Percentiles rank a stretch among this genome's conserved stretches.
Conservation (phyloP, 2,797 vertebrate species). For the Silurus lanzhouensis region DNA sequence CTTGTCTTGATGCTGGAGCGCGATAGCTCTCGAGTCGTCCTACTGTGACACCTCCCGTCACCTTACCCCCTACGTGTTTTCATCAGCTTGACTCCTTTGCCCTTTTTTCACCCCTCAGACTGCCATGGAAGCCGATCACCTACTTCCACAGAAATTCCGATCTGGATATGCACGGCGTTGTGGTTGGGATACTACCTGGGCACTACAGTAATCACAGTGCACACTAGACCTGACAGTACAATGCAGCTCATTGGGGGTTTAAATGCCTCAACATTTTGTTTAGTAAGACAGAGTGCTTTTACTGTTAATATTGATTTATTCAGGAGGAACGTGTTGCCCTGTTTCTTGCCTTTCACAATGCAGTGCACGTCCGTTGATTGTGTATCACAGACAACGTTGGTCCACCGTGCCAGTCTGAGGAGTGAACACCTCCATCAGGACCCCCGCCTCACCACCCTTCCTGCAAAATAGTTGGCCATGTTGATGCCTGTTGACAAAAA, state of each 20-base stretch:
- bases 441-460: slow-evolving; percentile 69
- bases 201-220: slow-evolving; percentile 62
- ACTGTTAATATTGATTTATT: neutral
- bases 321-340: slow-evolving; percentile 69
- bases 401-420: slow-evolving; percentile 82
- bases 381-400: slow-evolving; percentile 64
- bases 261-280: neutral
- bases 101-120: slow-evolving; percentile 90
- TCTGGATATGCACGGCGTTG: slow-evolving; percentile 83
- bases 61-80: slow-evolving; percentile 67
- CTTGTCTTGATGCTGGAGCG: slow-evolving; percentile 64
- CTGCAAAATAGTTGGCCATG: slow-evolving; percentile 87
- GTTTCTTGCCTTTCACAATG: slow-evolving; percentile 76
- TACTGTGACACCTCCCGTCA: slow-evolving; percentile 61
- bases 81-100: slow-evolving; percentile 90
- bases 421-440: slow-evolving; percentile 92
- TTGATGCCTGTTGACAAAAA: slow-evolving; percentile 87
- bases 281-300: neutral
- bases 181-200: slow-evolving; percentile 84
- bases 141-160: slow-evolving; percentile 58
- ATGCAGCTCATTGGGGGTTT: neutral
- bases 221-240: neutral
- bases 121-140: slow-evolving; percentile 63
- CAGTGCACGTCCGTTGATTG: slow-evolving; percentile 74
- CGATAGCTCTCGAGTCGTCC: slow-evolving; percentile 66